phyloP scores from a whole-genome alignment of 2,797 vertebrate genomes.

The Macrochelys suwanniensis region DNA sequence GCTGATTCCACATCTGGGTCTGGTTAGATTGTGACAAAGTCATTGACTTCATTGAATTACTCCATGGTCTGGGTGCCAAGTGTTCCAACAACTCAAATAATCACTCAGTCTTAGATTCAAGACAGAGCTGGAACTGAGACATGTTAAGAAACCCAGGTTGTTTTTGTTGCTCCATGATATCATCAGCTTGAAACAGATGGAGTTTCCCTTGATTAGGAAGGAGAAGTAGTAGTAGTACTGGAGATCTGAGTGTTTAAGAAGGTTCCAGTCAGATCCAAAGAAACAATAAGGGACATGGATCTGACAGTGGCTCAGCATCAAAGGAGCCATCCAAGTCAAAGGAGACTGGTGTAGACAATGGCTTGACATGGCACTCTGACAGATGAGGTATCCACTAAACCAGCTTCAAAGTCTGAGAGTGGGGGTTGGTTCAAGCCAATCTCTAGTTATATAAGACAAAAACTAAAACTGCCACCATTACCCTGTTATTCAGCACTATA shows the following conservation, averaged over 20 bases:
- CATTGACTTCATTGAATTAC: neutral
- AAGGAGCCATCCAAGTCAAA: neutral
- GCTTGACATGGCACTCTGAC: neutral
- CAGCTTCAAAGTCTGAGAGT: slow-evolving; percentile 1
- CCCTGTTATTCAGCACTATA: neutral
- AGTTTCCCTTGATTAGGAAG: neutral
- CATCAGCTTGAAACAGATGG: neutral
- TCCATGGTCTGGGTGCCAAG: neutral
- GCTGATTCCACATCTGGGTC: neutral
- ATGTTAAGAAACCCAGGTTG: neutral
- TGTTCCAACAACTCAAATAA: neutral
- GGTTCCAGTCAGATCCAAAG: neutral
- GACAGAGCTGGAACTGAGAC: neutral
- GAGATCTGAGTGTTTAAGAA: neutral
- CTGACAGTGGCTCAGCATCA: neutral
- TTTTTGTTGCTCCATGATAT: neutral
- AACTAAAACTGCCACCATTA: neutral
- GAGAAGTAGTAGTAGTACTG: neutral
- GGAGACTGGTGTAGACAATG: neutral
- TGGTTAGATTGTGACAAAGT: neutral
- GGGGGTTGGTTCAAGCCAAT: slow-evolving; percentile 23
- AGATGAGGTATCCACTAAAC: neutral
- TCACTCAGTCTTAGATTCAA: neutral
- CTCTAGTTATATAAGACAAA: slow-evolving; percentile 6
- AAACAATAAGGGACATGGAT: neutral